Conservation (phyloP, 2,888 invertebrate genomes). For the Caradrina clavipalpis region DNA sequence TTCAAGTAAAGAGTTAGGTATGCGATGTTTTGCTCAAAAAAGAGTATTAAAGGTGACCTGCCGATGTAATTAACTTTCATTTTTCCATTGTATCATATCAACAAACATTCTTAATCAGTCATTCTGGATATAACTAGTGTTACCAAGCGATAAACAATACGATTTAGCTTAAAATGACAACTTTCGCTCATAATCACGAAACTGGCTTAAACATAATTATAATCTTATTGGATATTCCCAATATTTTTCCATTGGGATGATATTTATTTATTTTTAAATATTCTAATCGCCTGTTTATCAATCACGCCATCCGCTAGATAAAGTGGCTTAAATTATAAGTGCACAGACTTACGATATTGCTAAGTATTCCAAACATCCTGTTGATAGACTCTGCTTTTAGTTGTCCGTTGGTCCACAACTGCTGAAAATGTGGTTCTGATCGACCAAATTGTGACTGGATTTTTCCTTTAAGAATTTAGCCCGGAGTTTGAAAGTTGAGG, state of each 20-base stretch:
- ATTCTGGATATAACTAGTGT: neutral
- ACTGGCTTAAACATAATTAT: conserved; percentile 3
- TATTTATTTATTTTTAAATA: neutral
- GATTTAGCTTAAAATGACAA: neutral
- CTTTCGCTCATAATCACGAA: conserved; percentile 9
- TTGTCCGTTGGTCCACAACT: no score
- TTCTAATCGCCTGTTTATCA: conserved; percentile 41
- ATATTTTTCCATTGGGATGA: neutral
- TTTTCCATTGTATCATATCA: neutral
- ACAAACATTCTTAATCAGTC: neutral
- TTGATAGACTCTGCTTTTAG: neutral
- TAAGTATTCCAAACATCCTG: neutral
- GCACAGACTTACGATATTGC: neutral
- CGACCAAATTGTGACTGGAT: no score
- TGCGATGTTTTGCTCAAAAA: neutral
- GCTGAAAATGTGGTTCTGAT: no score
- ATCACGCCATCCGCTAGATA: conserved; percentile 30
- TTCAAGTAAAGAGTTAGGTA: no score
- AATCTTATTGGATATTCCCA: conserved; percentile 19
- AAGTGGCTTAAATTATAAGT: neutral
- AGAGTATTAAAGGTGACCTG: neutral
- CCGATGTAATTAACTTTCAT: neutral
- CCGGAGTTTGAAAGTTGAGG: no score
- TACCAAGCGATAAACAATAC: neutral
- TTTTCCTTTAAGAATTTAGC: no score